Evolutionary conservation across 2,113 vertebrate genomes (phyloP).

Genomic region (Gnathonemus echidnorhynchus): DNA sequence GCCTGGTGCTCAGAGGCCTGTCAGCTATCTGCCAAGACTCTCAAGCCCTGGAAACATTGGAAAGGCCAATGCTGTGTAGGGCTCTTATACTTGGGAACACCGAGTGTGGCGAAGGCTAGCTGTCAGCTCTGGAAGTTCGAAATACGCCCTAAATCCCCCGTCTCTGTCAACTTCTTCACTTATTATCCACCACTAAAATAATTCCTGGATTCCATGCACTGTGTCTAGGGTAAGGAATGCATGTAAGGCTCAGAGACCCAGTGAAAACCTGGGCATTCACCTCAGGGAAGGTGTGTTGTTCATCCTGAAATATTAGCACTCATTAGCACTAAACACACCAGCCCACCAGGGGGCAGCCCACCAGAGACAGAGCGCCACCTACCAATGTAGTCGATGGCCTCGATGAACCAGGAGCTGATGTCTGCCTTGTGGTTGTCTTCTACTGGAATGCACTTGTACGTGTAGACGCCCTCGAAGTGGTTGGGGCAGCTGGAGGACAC

Average conservation of each 20-base stretch:
- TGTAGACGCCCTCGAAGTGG: slow-evolving; percentile 91
- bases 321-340: neutral
- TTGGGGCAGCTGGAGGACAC: slow-evolving; percentile 96
- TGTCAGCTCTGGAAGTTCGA: neutral
- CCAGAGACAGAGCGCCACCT: slow-evolving; percentile 32
- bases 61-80: neutral
- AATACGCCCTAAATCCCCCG: neutral
- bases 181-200: neutral
- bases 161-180: neutral
- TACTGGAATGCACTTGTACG: slow-evolving; percentile 94
- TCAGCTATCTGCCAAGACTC: neutral
- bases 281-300: neutral
- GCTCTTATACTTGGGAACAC: neutral
- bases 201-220: neutral
- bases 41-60: neutral
- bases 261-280: slow-evolving; percentile 16
- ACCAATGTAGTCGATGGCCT: slow-evolving; percentile 98
- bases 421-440: slow-evolving; percentile 98
- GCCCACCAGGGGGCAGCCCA: neutral
- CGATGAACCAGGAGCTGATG: slow-evolving; percentile 97
- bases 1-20: neutral
- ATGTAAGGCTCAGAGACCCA: neutral
- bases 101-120: neutral
- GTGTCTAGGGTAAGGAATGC: too few relatives aligned
- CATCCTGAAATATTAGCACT: neutral